Conservation (phyloP, 2,888 invertebrate genomes). For the Phymatocera aterrima region DNA sequence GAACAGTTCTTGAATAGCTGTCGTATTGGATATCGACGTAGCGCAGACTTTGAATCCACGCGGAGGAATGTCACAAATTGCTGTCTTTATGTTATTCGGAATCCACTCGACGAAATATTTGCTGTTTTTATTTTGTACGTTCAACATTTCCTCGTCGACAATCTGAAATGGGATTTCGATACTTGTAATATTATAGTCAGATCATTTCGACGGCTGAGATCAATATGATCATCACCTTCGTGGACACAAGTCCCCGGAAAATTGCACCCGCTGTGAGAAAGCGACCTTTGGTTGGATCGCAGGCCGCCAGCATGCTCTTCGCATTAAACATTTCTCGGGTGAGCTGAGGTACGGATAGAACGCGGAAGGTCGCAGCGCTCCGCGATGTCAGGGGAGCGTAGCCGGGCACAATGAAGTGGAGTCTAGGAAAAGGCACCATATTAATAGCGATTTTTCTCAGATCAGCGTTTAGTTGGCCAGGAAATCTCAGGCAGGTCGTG, state of each 20-base stretch:
- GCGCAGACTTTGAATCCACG: slow-evolving; percentile 89
- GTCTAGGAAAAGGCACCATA: slow-evolving; percentile 95
- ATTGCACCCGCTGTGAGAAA: slow-evolving; percentile 85
- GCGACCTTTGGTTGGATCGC: slow-evolving; percentile 83
- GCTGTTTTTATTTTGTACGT: slow-evolving; percentile 81
- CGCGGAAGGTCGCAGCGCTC: slow-evolving; percentile 82
- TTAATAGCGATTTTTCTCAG: slow-evolving; percentile 94
- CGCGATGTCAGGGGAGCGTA: slow-evolving; percentile 87
- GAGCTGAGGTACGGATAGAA: slow-evolving; percentile 84
- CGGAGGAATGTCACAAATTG: slow-evolving; percentile 89
- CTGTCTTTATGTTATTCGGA: slow-evolving; percentile 88
- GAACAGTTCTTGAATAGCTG: slow-evolving; percentile 92
- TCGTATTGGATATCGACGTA: slow-evolving; percentile 92
- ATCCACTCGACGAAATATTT: slow-evolving; percentile 84
- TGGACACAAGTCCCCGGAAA: slow-evolving; percentile 84
- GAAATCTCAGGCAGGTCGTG: slow-evolving; percentile 78
- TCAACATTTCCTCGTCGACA: slow-evolving; percentile 85
- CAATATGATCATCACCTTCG: slow-evolving; percentile 78
- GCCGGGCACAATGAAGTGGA: slow-evolving; percentile 93
- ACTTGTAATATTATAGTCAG: too few species aligned
- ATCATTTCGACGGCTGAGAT: background rate
- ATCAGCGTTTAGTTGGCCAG: slow-evolving; percentile 96
- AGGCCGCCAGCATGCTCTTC: slow-evolving; percentile 88
- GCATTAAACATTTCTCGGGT: slow-evolving; percentile 88
- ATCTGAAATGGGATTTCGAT: too few species aligned